A percentile compares a stretch with the other conserved stretches of the same genome.
phyloP scores from a whole-genome alignment of 1,140 invertebrate genomes.

The Steinernema feltiae region DNA sequence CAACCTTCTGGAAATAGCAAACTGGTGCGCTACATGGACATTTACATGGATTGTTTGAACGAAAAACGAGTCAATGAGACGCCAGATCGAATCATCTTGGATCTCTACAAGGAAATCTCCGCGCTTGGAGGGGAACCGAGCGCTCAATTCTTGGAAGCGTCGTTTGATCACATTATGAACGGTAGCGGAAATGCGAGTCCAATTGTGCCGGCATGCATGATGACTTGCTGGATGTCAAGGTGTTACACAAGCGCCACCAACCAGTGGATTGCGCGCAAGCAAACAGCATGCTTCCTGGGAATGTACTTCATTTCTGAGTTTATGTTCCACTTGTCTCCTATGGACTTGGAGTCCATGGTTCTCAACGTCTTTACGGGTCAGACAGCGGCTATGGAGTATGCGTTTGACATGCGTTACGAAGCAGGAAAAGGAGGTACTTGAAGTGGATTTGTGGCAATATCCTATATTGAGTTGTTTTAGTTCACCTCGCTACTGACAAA shows the following conservation, averaged over 20 bases:
- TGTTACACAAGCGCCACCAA: neutral
- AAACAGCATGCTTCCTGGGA: neutral
- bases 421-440: neutral
- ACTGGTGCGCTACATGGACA: neutral
- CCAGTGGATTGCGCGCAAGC: neutral
- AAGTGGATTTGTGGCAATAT: neutral
- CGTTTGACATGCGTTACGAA: neutral
- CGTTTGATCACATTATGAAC: neutral
- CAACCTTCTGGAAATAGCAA: neutral
- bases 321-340: neutral
- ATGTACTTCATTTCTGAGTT: neutral
- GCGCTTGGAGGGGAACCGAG: neutral
- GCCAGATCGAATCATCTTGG: neutral
- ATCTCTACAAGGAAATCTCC: neutral
- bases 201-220: neutral
- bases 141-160: neutral
- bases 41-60: neutral
- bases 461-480: neutral
- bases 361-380: neutral
- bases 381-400: neutral
- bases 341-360: neutral
- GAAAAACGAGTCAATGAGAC: neutral
- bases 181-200: neutral
- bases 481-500: neutral
- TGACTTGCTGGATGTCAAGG: neutral